Evolutionary conservation across 2,797 vertebrate genomes (phyloP).

Genomic region (Karalla daura): DNA sequence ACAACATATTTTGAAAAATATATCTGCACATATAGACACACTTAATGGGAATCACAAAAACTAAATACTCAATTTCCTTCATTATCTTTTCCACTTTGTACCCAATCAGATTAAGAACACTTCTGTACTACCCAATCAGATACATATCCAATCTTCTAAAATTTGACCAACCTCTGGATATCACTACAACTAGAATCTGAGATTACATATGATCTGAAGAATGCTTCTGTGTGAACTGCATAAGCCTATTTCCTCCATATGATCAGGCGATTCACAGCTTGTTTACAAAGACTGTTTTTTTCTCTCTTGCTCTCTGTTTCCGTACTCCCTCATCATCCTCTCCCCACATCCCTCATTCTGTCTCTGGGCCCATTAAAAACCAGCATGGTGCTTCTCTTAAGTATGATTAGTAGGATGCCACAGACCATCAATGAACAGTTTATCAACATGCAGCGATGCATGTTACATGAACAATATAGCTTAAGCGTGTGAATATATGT

Average conservation of each 20-base stretch:
- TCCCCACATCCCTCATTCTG: background rate
- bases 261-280: conserved; percentile 7
- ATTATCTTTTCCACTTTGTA: no score
- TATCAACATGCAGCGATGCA: conserved; percentile 11
- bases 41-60: no score
- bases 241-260: conserved; percentile 11
- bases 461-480: conserved; percentile 13
- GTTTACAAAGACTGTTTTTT: conserved; percentile 11
- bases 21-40: no score
- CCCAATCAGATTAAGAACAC: background rate
- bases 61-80: no score
- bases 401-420: conserved; percentile 20
- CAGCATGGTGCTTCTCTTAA: conserved; percentile 25
- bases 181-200: no score
- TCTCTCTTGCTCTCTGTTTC: background rate
- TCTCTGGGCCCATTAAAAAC: conserved; percentile 45
- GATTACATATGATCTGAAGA: no score
- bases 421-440: conserved; percentile 22
- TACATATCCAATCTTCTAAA: no score
- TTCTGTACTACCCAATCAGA: background rate
- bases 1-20: no score
- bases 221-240: background rate
- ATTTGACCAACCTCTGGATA: no score
- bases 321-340: background rate
- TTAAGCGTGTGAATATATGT: conserved; percentile 5